Base-by-base conservation (phyloP, 2,888 invertebrate species). In the Eumacrocentrus americanus region DNA sequence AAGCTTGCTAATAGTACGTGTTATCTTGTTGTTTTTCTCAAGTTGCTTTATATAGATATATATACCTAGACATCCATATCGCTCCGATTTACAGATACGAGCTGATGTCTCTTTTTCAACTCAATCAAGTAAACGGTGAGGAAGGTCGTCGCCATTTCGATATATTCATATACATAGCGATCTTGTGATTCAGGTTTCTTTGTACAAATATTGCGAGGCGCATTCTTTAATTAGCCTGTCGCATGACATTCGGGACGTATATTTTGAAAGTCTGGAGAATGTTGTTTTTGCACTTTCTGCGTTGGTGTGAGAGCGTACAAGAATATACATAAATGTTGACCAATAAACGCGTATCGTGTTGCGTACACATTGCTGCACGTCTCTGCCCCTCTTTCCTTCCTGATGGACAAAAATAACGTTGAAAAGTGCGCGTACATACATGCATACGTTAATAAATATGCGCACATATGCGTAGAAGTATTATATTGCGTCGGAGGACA, bases 371-470 rank as follows among this genome's bases (percentile, higher is more conserved):
- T 40, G n/a, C n/a, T n/a, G 23, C 25, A 12, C 42, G 38, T 25
- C 23, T 46, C 53, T 29, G 16, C 22, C 22, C 55, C 37, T 60
- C 20, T 14, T 18, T 37, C 18, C 51, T 52, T 48, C 47, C 54
- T n/a, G 47, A 46, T 57, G 47, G 47, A 58, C 62, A 42, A 63
- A 63, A 67, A 67, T 67, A 67, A 60, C 61, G 61, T 53, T 56
- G 44, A 34, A 54, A 47, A 51, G 52, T 29, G 16, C 11, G 11
- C 23, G 38, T 29, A 48, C 53, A 59, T 48, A 53, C 25, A 46
- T 53, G 38, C 47, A 58, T 44, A 46, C 11, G 46, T 37, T 50
- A 35, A 46, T 51, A 47, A 59, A 51, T 34, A 58, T 46, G 25
- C 44, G 37, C 25, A 11, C 20, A 35, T 16, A 37, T 42, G 38